phyloP scores from a whole-genome alignment of 2,888 invertebrate genomes.

The Dione juno region DNA sequence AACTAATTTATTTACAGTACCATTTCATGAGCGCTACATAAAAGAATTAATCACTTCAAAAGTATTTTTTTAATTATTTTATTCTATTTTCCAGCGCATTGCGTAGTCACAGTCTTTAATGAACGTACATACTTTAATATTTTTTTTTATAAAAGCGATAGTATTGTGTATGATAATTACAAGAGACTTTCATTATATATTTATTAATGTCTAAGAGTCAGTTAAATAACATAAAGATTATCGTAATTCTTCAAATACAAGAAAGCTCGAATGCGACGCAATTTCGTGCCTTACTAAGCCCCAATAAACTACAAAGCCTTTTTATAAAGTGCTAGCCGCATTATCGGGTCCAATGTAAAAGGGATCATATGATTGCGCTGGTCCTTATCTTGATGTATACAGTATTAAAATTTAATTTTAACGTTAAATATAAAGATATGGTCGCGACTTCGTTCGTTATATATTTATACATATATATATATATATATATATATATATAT shows the following conservation, averaged over 20 bases:
- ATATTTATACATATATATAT: too few relatives aligned
- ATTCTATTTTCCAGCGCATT: background rate
- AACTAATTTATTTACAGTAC: background rate
- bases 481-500: too few relatives aligned
- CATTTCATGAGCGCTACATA: slow-evolving; percentile 3
- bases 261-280: slow-evolving; percentile 27
- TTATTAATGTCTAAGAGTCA: slow-evolving; percentile 23
- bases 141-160: background rate
- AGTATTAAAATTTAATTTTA: background rate
- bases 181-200: background rate
- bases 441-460: too few relatives aligned
- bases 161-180: background rate
- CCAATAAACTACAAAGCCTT: slow-evolving; percentile 38
- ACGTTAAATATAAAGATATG: too few relatives aligned
- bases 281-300: slow-evolving; percentile 35
- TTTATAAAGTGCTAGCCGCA: slow-evolving; percentile 30
- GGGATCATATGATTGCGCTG: slow-evolving; percentile 17
- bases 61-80: background rate
- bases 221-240: slow-evolving; percentile 20
- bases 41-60: slow-evolving; percentile 6
- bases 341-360: slow-evolving; percentile 28
- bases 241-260: slow-evolving; percentile 25
- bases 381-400: slow-evolving; percentile 10
- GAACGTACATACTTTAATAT: background rate
- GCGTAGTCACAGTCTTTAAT: slow-evolving; percentile 1